Conservation (phyloP, 2,888 invertebrate genomes). For the Drosophila hamatofila region DNA sequence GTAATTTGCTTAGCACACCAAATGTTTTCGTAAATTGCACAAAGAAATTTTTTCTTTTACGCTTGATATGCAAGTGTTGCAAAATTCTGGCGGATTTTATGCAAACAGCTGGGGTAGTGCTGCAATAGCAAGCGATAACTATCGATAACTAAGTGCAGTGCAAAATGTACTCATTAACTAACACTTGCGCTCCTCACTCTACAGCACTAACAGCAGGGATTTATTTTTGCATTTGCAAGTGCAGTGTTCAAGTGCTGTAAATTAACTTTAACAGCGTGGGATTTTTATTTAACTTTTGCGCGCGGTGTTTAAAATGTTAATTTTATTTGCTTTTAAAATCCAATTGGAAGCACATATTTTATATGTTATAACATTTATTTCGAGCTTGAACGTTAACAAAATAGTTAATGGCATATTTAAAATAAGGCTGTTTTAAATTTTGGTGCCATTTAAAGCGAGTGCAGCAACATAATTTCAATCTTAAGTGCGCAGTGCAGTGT, state of each 20-base stretch:
- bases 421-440: constrained; percentile 46
- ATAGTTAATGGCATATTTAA: constrained; percentile 30
- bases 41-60: constrained; percentile 68
- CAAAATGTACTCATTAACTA: constrained; percentile 7
- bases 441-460: constrained; percentile 46
- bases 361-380: constrained; percentile 63
- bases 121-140: constrained; percentile 37
- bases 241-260: background rate
- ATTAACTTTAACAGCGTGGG: background rate
- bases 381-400: constrained; percentile 48
- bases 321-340: background rate
- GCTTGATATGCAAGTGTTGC: constrained; percentile 58
- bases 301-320: background rate
- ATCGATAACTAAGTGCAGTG: constrained; percentile 28
- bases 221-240: background rate
- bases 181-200: constrained; percentile 31
- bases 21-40: constrained; percentile 64
- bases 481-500: constrained; percentile 54
- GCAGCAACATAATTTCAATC: constrained; percentile 39
- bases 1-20: constrained; percentile 25
- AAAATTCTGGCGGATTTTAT: constrained; percentile 41
- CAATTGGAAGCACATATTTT: constrained; percentile 1
- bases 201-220: background rate
- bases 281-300: background rate
- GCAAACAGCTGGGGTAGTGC: constrained; percentile 57